Base-by-base conservation (phyloP, 2,888 invertebrate genomes). In the Scrobipalpa atriplicella region DNA sequence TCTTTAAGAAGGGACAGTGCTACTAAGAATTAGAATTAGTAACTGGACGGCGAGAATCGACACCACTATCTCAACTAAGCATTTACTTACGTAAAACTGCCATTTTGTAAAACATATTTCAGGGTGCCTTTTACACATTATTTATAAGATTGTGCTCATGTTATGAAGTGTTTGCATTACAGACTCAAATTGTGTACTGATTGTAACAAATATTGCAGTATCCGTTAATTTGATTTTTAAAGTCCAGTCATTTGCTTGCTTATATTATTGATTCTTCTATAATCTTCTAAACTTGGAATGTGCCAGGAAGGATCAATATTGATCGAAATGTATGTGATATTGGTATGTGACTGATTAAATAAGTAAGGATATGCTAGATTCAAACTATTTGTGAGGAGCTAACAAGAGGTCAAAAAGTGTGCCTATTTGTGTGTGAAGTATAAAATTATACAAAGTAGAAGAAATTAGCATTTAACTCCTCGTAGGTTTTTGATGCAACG, bases 311-410 rank as follows among this genome's bases (percentile, higher is more conserved):
- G 29, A 10, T 64, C 41, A 56, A 56, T 64, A 64, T 56, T 56
- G 56, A 72, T 70, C 73, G 74, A 74, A 69, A 71, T 77, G 75
- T 74, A 78, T 84, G 83, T 87, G 87, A 87, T 88, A 87, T 78
- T 78, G 74, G 78, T 78, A 79, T 29, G 77, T 73, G 89, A 90
- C 89, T 89, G 90, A 90, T 85, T 82, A 75, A 72, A 56, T 56
- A 11, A 73, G 70, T 74, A 77, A 77, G 76, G 71, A 71, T 78
- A 75, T 75, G 76, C 71, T 77, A 72, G 75, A 72, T 75, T 79
- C 76, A 75, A 77, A 79, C 73, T 75, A 76, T 84, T 82, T 85
- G 72, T 84, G 84, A 83, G 84, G 84, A 84, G 80, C 77, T 77
- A 67, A 70, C 73, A 69, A 67, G 60, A 64, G 38, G 38, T 58